Conservation (phyloP, 2,888 invertebrate genomes). For the Ceraclea dissimilis region DNA sequence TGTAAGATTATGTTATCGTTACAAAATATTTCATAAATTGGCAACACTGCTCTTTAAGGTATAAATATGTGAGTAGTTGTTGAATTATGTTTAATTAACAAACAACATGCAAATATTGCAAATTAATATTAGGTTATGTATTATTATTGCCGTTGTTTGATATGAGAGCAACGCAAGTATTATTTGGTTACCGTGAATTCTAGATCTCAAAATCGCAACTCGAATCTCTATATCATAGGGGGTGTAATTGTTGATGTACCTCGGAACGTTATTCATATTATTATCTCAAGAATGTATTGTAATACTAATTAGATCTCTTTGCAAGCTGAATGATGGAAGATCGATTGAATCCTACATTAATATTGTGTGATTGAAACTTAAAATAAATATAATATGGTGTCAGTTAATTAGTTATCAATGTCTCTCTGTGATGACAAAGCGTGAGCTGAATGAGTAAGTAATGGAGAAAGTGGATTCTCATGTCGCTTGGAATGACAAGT, state of each 20-base stretch:
- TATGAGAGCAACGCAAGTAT: no score
- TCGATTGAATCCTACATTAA: no score
- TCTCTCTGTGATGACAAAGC: slow-evolving; percentile 7
- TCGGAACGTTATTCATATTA: slow-evolving; percentile 41
- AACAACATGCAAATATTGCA: neutral
- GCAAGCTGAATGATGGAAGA: no score
- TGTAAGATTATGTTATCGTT: no score
- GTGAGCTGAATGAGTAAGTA: slow-evolving; percentile 16
- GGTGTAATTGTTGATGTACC: slow-evolving; percentile 51
- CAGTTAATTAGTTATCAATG: neutral
- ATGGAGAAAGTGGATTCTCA: slow-evolving; percentile 38
- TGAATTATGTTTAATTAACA: neutral
- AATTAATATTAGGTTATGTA: neutral
- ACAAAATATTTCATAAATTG: neutral
- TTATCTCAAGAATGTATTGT: no score
- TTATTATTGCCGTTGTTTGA: neutral
- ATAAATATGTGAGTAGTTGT: neutral
- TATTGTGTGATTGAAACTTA: neutral
- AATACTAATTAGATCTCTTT: no score
- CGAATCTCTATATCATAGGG: slow-evolving; percentile 33
- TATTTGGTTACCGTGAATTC: slow-evolving; percentile 34
- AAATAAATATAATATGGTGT: slow-evolving; percentile 1
- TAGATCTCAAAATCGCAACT: slow-evolving; percentile 52
- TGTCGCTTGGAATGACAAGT: slow-evolving; percentile 48
- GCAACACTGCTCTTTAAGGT: neutral